Base-by-base conservation (phyloP, 2,797 vertebrate genomes). In the Luscinia megarhynchos region DNA sequence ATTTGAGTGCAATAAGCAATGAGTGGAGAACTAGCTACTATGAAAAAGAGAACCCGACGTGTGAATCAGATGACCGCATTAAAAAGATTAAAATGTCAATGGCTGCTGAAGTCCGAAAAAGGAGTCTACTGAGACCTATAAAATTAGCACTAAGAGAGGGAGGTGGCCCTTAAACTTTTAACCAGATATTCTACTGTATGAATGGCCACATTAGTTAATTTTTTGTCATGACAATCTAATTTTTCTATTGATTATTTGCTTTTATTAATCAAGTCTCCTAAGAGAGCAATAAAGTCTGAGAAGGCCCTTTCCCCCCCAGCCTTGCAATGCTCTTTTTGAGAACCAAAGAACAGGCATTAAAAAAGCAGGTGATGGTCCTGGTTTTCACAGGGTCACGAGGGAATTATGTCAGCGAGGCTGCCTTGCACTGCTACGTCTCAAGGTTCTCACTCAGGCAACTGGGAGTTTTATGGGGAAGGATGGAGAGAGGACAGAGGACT, bases 71-170 rank as follows among this genome's bases (percentile, higher is more conserved):
- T 97, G 97, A 96, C 97, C 85, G 6, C 96, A 97, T 98, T 98
- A 97, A 97, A 98, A 97, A 97, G 96, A 98, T 98, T 97, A 98
- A 98, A 98, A 98, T 97, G 97, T 95, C 97, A 98, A 97, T 98
- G 97, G 95, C 96, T 96, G 95, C 96, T 97, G 95, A 97, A 97
- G 95, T 97, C 97, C 96, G 19, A 97, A 97, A 97, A 97, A 97
- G 92, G 95, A 95, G 97, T 79, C 97, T 97, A 66, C 66, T 83
- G 98, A 97, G 98, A 98, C 96, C 92, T 95, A 97, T 98, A 97
- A 98, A 97, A 97, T 96, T 97, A 94, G 93, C 96, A 97, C 94
- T 95, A 97, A 97, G 94, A 97, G 97, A 97, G 59, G 89, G 90
- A 97, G 94, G 92, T 90, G 96, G 96, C 87, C 94, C 93, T 97